Percentiles rank a stretch among this genome's conserved stretches.
Evolutionary conservation across 2,888 invertebrate species (phyloP).

Genomic region (Andrena praecox): DNA sequence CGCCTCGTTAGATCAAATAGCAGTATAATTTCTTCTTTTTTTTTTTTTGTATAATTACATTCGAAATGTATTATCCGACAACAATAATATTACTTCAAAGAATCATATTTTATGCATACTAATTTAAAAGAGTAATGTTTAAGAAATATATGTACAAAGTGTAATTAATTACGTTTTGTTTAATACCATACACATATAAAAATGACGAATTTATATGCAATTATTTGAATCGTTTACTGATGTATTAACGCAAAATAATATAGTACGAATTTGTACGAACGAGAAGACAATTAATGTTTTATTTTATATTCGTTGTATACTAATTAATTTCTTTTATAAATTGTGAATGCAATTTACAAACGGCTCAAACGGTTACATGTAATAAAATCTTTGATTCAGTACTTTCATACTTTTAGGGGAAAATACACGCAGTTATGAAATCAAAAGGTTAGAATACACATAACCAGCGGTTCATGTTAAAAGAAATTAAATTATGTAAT

Average conservation of each 20-base stretch:
- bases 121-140: constrained; percentile 20
- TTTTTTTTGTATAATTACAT: constrained; percentile 31
- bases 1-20: constrained; percentile 24
- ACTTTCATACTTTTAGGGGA: constrained; percentile 1
- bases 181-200: constrained; percentile 35
- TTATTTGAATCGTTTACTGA: constrained; percentile 27
- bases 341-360: constrained; percentile 15
- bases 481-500: constrained; percentile 16
- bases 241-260: constrained; percentile 31
- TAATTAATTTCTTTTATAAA: constrained; percentile 12
- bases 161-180: constrained; percentile 52
- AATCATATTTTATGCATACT: constrained; percentile 28
- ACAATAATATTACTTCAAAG: constrained; percentile 24
- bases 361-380: constrained; percentile 7
- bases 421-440: constrained; percentile 3
- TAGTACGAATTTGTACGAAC: constrained; percentile 20
- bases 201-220: constrained; percentile 33
- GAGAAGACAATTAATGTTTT: constrained; percentile 11
- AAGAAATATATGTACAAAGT: constrained; percentile 50
- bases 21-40: constrained; percentile 17
- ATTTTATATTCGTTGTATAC: constrained; percentile 17
- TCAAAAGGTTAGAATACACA: background rate
- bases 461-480: background rate
- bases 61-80: constrained; percentile 22
- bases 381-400: constrained; percentile 12